These are phyloP conservation scores for Sebastes cheni DNA, from an alignment of 2,797 vertebrate genomes.

Conservation along the genomic window DNA sequence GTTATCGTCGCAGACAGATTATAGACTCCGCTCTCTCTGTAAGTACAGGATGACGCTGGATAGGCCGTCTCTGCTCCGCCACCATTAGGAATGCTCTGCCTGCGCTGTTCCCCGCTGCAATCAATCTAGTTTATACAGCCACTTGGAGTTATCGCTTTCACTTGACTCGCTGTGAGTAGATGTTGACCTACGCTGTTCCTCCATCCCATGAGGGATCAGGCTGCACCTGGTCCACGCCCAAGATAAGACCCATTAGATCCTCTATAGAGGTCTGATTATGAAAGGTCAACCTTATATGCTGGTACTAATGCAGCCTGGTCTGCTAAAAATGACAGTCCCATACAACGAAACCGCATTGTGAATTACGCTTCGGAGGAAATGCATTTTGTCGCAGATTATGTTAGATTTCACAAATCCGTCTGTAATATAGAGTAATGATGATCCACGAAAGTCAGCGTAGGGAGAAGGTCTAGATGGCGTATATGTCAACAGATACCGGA, in stretches of 20 bases:
- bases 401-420: too few relatives aligned
- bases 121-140: conserved; percentile 71
- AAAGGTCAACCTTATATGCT: background rate
- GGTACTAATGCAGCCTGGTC: background rate
- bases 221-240: background rate
- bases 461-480: too few relatives aligned
- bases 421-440: too few relatives aligned
- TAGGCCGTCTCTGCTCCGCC: conserved; percentile 25
- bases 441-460: too few relatives aligned
- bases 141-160: conserved; percentile 69
- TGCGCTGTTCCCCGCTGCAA: conserved; percentile 41
- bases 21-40: conserved; percentile 56
- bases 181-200: conserved; percentile 63
- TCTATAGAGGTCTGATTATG: background rate
- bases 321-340: too few relatives aligned
- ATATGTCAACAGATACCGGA: too few relatives aligned
- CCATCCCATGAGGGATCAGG: conserved; percentile 15
- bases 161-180: conserved; percentile 66
- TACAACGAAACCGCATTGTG: too few relatives aligned
- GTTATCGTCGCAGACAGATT: conserved; percentile 71
- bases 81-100: conserved; percentile 62
- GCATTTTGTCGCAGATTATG: too few relatives aligned
- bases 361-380: too few relatives aligned
- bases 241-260: background rate
- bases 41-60: conserved; percentile 56